Evolutionary conservation across 2,888 invertebrate species (phyloP).

Genomic region (Odontocolon sp.): DNA sequence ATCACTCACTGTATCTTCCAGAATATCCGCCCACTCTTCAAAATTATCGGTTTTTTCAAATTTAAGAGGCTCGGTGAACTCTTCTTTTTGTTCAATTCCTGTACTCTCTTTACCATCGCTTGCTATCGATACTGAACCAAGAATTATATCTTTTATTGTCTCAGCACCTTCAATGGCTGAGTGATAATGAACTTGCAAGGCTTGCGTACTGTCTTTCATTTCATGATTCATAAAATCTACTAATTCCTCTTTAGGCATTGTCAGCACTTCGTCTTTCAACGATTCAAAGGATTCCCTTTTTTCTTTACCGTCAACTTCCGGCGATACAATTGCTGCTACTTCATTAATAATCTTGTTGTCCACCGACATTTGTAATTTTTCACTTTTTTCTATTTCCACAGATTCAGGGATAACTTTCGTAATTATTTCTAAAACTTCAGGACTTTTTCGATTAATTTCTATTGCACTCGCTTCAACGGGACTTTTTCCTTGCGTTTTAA

Average conservation of each 20-base stretch:
- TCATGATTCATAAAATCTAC: constrained; percentile 34
- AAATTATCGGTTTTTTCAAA: background rate
- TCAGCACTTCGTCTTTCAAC: background rate
- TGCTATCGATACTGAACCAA: constrained; percentile 20
- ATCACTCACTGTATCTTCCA: background rate
- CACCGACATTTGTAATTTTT: background rate
- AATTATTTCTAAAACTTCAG: background rate
- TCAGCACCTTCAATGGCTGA: constrained; percentile 10
- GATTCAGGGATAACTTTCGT: constrained; percentile 15
- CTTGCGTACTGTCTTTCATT: constrained; percentile 32
- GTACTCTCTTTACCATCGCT: constrained; percentile 5
- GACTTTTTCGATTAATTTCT: constrained; percentile 31
- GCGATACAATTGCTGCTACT: background rate
- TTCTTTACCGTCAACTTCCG: background rate
- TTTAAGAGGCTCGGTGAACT: background rate
- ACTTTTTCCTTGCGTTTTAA: constrained; percentile 7
- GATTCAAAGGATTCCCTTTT: background rate
- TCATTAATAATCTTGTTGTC: background rate
- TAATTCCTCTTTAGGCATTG: constrained; percentile 13
- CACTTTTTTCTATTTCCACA: background rate
- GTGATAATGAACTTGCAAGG: constrained; percentile 4
- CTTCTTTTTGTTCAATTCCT: background rate
- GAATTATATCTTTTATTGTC: constrained; percentile 8
- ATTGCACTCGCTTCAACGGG: background rate
- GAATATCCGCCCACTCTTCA: constrained; percentile 9